These are phyloP conservation scores for Orycteropus afer DNA, from an alignment of 2,113 vertebrate species.

Conservation along the genomic window DNA sequence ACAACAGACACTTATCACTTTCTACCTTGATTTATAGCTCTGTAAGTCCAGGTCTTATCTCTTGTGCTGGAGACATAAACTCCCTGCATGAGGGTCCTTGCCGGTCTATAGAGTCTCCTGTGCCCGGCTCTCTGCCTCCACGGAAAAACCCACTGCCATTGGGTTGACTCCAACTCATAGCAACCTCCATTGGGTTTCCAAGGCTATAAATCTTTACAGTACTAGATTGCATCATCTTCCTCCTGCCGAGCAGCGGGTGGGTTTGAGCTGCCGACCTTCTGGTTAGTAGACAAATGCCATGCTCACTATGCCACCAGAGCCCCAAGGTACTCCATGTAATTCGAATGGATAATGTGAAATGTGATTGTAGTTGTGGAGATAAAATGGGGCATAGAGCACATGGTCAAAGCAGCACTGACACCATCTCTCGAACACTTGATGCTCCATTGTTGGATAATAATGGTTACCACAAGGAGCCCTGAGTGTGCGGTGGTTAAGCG, in stretches of 20 bases:
- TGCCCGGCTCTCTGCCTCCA: not conserved
- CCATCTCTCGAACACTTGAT: not conserved
- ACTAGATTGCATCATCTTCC: no score
- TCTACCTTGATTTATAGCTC: conserved; percentile 39
- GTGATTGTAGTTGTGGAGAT: not conserved
- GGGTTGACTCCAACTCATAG: no score
- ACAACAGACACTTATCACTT: conserved; percentile 26
- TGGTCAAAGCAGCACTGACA: no score
- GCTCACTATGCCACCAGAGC: no score
- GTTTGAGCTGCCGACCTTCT: no score
- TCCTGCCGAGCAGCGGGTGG: no score
- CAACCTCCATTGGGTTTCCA: no score
- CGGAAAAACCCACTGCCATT: no score
- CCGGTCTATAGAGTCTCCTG: not conserved
- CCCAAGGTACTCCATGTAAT: not conserved
- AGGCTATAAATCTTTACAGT: no score
- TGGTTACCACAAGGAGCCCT: not conserved
- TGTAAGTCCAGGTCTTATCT: not conserved
- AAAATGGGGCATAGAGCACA: not conserved
- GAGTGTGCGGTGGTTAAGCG: not conserved
- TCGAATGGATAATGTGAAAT: not conserved
- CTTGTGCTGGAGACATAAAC: not conserved
- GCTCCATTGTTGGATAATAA: not conserved
- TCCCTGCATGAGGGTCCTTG: not conserved
- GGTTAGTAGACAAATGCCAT: no score